A percentile compares a stretch with the other conserved stretches of the same genome.
Conservation (phyloP, 2,888 invertebrate genomes). For the Erpobdella octoculata region DNA sequence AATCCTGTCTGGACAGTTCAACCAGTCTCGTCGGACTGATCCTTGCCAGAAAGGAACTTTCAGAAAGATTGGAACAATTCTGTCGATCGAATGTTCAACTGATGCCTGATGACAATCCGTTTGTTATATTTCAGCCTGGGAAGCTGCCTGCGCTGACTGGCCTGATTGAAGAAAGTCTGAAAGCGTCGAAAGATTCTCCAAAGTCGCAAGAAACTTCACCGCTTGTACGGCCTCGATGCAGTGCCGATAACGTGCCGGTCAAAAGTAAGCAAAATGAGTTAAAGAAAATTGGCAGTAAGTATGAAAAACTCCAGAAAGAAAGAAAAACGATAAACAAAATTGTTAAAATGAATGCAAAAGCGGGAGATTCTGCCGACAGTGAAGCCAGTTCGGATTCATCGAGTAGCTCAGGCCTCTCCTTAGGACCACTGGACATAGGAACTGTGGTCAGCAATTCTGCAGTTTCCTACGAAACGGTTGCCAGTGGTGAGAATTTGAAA, state of each 20-base stretch:
- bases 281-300: neutral
- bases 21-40: conserved; percentile 54
- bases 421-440: conserved; percentile 38
- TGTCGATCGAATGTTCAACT: conserved; percentile 40
- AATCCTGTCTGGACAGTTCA: conserved; percentile 53
- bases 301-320: neutral
- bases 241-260: neutral
- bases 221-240: no score
- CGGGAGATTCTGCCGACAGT: neutral
- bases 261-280: neutral
- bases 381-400: neutral
- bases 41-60: conserved; percentile 55
- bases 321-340: neutral
- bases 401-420: neutral
- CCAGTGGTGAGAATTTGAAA: conserved; percentile 51
- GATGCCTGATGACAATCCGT: conserved; percentile 50
- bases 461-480: conserved; percentile 51
- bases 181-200: neutral
- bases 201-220: neutral
- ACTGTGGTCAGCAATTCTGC: conserved; percentile 50
- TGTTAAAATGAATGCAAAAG: neutral
- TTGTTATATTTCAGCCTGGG: conserved; percentile 47
- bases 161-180: neutral
- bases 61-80: conserved; percentile 52
- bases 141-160: conserved; percentile 39